Percentiles rank a stretch among this genome's conserved stretches.
phyloP scores from a whole-genome alignment of 2,797 vertebrate genomes.

The Melanogrammus aeglefinus region DNA sequence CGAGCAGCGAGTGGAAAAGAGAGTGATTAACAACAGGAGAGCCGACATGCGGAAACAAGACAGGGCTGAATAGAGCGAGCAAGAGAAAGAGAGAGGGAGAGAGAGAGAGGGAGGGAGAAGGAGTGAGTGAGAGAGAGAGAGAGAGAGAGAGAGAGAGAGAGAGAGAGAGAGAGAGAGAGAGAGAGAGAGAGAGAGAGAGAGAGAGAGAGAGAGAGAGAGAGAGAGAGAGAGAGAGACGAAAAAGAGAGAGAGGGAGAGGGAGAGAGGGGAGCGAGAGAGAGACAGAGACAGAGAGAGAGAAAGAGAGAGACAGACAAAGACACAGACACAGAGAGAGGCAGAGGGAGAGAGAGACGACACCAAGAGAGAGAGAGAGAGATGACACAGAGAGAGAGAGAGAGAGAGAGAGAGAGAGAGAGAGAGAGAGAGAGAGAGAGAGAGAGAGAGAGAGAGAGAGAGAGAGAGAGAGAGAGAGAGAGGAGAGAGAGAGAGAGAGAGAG shows the following conservation, averaged over 20 bases:
- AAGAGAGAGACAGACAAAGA: neutral
- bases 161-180: neutral
- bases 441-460: neutral
- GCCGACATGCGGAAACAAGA: neutral
- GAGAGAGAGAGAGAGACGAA: neutral
- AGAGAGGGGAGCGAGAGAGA: neutral
- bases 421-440: neutral
- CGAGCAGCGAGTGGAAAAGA: neutral
- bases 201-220: neutral
- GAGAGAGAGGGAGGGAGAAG: neutral
- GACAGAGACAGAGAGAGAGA: neutral
- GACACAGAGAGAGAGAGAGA: neutral
- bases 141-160: too few species aligned
- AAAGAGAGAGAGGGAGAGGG: too few species aligned
- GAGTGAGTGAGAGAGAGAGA: neutral
- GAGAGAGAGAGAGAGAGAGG: neutral
- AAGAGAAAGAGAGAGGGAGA: neutral
- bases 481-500: neutral
- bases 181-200: neutral
- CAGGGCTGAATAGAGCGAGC: neutral
- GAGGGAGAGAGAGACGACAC: neutral
- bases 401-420: neutral
- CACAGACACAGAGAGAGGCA: neutral
- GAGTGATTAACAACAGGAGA: neutral
- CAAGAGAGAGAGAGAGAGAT: neutral